A percentile compares a stretch with the other conserved stretches of the same genome.
Evolutionary conservation across 2,888 invertebrate genomes (phyloP).

Genomic region (Eustalomyia histrio): DNA sequence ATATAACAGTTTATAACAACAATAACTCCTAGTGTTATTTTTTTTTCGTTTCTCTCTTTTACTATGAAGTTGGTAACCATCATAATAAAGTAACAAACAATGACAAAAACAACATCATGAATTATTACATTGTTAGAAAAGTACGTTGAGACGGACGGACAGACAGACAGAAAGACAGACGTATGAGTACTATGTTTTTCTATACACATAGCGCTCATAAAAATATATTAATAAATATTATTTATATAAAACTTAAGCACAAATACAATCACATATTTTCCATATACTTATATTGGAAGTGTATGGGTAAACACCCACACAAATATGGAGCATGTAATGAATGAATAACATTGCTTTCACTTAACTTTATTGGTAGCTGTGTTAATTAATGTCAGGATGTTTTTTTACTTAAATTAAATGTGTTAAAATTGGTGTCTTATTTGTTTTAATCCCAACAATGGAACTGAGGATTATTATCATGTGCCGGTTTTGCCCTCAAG

Average conservation of each 20-base stretch:
- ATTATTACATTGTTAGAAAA: slow-evolving; percentile 71
- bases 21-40: slow-evolving; percentile 40
- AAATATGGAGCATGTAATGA: no score
- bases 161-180: background rate
- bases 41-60: slow-evolving; percentile 50
- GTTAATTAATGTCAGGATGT: background rate
- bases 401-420: background rate
- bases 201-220: slow-evolving; percentile 75
- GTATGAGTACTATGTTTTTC: background rate
- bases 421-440: no score
- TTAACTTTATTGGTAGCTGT: background rate
- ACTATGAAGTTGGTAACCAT: slow-evolving; percentile 65
- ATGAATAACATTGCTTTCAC: background rate
- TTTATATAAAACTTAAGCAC: slow-evolving; percentile 69
- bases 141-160: background rate
- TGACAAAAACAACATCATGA: slow-evolving; percentile 67
- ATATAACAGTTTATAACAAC: slow-evolving; percentile 2
- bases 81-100: slow-evolving; percentile 70
- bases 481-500: no score
- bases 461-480: no score
- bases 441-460: no score
- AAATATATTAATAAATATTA: slow-evolving; percentile 76
- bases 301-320: background rate
- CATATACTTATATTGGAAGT: slow-evolving; percentile 29
- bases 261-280: slow-evolving; percentile 45